Conservation (phyloP, 2,797 vertebrate species). For the Furcifer pardalis region DNA sequence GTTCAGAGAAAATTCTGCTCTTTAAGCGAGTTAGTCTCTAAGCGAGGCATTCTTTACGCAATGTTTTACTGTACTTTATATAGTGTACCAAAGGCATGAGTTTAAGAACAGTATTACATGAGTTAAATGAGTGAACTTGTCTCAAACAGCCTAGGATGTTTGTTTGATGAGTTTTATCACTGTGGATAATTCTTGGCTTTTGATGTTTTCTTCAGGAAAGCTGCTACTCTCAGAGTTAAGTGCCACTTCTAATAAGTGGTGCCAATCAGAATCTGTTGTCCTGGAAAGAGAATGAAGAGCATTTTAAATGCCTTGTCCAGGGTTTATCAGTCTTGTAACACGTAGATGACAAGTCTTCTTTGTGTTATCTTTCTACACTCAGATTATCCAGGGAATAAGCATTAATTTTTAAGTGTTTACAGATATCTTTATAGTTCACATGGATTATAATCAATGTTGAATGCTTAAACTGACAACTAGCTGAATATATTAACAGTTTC, state of each 20-base stretch:
- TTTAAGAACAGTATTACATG: neutral
- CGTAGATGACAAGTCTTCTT: neutral
- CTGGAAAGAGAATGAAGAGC: neutral
- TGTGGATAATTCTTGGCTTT: neutral
- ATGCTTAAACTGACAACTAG: neutral
- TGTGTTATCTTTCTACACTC: neutral
- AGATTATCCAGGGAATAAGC: neutral
- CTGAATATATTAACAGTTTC: neutral
- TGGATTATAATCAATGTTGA: neutral
- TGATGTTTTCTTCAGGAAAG: neutral
- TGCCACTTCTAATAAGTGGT: neutral
- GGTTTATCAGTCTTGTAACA: neutral
- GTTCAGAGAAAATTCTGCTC: too few relatives aligned
- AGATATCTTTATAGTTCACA: neutral
- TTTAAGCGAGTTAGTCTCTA: too few relatives aligned
- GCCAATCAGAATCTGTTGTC: neutral
- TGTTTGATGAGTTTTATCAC: neutral
- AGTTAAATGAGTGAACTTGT: neutral
- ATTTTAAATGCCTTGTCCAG: slow-evolving; percentile 24
- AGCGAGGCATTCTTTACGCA: too few relatives aligned
- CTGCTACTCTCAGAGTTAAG: neutral
- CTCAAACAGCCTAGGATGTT: neutral
- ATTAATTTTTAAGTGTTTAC: neutral
- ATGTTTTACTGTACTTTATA: neutral
- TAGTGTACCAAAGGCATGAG: too few relatives aligned